Base-by-base conservation (phyloP, 1,140 invertebrate genomes). In the Nasonia longicornis region DNA sequence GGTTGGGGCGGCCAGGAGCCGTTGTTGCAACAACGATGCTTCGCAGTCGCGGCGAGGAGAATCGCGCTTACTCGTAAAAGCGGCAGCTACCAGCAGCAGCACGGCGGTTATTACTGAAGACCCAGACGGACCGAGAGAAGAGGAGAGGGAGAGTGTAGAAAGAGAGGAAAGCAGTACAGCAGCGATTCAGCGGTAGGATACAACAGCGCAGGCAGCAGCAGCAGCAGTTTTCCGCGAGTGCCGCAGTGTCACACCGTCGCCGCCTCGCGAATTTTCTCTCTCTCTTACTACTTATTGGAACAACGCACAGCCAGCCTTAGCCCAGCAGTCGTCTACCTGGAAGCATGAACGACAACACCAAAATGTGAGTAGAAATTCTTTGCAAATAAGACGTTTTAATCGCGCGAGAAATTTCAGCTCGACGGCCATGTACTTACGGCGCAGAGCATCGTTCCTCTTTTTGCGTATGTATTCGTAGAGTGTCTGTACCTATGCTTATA, bases 281-380 rank as follows among this genome's bases (percentile, higher is more conserved):
- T 58, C 52, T 1, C 26, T 26, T 26, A 26, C 26, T 26, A 26
- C 26, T 26, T 1, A 26, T 26, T 26, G 26, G 26, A 26, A 26
- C 26, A 26, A 26, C 26, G 26, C 26, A 26, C 48, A 52, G 1
- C 48, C 16, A 52, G 48, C 16, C 48, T 14, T 38, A 52, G 12
- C 48, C 12, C 0, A 52, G 48, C 48, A 71, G 35, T n/a, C 29
- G 6, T 11, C 45, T 7, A 58, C 6, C 52, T 58, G 16, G 35
- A 16, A 67, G 2, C n/a, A 80, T 81, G 80, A 81, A 29, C 16
- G 80, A 81, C 12, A 29, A 16, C 20, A 70, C 80, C 29, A 81
- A 81, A 81, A 81, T 81, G 80, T 81, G 31, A 81, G 80, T 81
- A 77, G 16, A n/a, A 10, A 20, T 20, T 75, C 14, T 31, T 0